Percentiles rank a stretch among this genome's conserved stretches.
phyloP scores from a whole-genome alignment of 1,140 invertebrate genomes.

The Meloidogyne chitwoodi region DNA sequence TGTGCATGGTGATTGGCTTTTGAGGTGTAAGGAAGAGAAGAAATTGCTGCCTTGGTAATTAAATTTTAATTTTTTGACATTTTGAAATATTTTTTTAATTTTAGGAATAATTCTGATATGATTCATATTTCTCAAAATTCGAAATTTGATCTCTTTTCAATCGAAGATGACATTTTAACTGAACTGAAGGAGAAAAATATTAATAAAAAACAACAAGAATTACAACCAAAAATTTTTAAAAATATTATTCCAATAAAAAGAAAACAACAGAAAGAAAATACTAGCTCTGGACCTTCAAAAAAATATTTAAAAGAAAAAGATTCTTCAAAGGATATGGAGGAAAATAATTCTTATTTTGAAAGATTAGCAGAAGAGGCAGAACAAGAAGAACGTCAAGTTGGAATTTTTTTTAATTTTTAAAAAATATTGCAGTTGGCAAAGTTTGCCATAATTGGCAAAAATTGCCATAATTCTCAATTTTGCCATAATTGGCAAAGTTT shows the following conservation, averaged over 20 bases:
- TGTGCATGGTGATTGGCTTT: slow-evolving; percentile 32
- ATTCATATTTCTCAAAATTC: slow-evolving; percentile 16
- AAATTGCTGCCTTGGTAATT: slow-evolving; percentile 33
- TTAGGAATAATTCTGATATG: slow-evolving; percentile 26
- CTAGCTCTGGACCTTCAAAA: not conserved
- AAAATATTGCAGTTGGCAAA: too few relatives aligned
- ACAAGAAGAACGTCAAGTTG: not conserved
- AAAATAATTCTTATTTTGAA: not conserved
- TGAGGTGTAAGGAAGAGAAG: slow-evolving; percentile 18
- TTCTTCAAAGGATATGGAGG: not conserved
- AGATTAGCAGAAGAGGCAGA: not conserved
- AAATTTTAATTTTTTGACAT: not conserved
- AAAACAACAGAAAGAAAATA: too few relatives aligned
- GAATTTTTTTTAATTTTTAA: not conserved
- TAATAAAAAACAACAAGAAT: not conserved
- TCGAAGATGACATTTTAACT: not conserved
- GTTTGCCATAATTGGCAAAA: too few relatives aligned
- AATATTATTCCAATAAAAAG: too few relatives aligned
- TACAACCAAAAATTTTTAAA: not conserved
- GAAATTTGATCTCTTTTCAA: slow-evolving; percentile 28
- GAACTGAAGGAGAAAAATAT: not conserved
- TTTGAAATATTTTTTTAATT: slow-evolving; percentile 3
- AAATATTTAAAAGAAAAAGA: not conserved
- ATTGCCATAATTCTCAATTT: too few relatives aligned
- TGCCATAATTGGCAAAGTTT: too few relatives aligned